Percentiles rank a stretch among this genome's conserved stretches.
Conservation (phyloP, 1,140 invertebrate genomes). For the Pemphigus obesinymphae region DNA sequence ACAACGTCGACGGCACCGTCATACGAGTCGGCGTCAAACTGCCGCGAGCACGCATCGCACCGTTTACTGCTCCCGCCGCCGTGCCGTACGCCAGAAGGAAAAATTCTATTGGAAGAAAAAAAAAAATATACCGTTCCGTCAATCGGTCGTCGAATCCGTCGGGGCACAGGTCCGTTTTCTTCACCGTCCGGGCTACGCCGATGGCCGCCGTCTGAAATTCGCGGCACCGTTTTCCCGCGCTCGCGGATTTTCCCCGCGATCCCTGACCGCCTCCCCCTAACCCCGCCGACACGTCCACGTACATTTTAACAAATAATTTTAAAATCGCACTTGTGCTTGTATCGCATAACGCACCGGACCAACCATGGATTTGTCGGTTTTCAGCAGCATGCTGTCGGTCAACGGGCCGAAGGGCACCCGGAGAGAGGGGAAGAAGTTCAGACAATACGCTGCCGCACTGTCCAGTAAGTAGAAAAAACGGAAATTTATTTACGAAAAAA, state of each 20-base stretch:
- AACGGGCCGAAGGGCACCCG: constrained; percentile 38
- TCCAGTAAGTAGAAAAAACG: constrained; percentile 43
- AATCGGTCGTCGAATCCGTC: too few species aligned
- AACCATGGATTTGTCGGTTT: constrained; percentile 44
- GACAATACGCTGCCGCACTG: constrained; percentile 44
- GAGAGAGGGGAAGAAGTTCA: constrained; percentile 45
- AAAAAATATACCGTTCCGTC: too few species aligned
- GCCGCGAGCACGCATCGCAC: constrained; percentile 5
- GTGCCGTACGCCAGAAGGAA: not conserved
- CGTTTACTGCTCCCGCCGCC: not conserved
- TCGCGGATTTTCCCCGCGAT: not conserved
- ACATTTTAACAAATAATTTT: constrained; percentile 45
- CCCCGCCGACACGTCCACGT: constrained; percentile 27
- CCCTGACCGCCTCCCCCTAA: not conserved
- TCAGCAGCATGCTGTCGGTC: constrained; percentile 43
- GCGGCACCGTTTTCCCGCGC: not conserved
- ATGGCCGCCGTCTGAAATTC: too few species aligned
- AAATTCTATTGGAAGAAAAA: too few species aligned
- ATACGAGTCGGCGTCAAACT: constrained; percentile 1
- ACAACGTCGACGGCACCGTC: not conserved
- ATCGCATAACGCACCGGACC: constrained; percentile 47
- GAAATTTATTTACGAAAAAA: too few species aligned
- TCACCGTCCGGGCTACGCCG: too few species aligned
- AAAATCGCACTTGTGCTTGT: too few species aligned
- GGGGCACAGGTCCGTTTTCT: too few species aligned